Base-by-base conservation (phyloP, 2,113 vertebrate genomes). In the Gymnogyps californianus region DNA sequence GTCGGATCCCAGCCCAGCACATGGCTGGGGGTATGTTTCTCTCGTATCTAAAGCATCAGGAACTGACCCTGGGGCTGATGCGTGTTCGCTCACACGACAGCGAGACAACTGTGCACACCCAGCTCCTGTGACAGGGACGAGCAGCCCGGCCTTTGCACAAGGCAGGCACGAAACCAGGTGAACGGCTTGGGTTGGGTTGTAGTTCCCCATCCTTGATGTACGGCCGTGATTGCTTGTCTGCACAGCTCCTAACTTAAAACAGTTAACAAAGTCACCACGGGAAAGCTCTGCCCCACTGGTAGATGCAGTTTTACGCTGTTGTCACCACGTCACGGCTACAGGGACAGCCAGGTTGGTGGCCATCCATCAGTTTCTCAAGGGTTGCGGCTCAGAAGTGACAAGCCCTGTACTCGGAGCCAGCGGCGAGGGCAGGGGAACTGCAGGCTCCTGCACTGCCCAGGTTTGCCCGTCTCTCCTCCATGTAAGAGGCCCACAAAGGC, bases 171-270 rank as follows among this genome's bases (percentile, higher is more conserved):
- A 46, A 54, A 46, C 38, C 80, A 14, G 6, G n/a, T 26, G 49
- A 85, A 79, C 3, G 10, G 58, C 79, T 51, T 46, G 59, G 78
- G 54, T 40, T 40, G 49, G 42, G 57, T 20, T 36, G 10, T 25
- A 44, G 59, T 13, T 72, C 54, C 31, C 67, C 54, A 31, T 26
- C 75, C 59, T 9, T 7, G 21, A 32, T 0, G 12, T 5, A 29
- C 1, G 1, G n/a, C 22, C 1, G 0, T 2, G 44, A 49, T 1
- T 17, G 28, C 28, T 29, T 19, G 9, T n/a, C 58, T 38, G 16
- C 34, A 32, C 8, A n/a, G 42, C 54, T 74, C 52, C 66, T 18
- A 13, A 0, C 20, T 29, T 49, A 17, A 26, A 62, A 36, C 52
- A 32, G 31, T 47, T 36, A 6, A 34, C 57, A 57, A 44, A 47